phyloP scores from a whole-genome alignment of 2,797 vertebrate species.

The Falco cherrug region DNA sequence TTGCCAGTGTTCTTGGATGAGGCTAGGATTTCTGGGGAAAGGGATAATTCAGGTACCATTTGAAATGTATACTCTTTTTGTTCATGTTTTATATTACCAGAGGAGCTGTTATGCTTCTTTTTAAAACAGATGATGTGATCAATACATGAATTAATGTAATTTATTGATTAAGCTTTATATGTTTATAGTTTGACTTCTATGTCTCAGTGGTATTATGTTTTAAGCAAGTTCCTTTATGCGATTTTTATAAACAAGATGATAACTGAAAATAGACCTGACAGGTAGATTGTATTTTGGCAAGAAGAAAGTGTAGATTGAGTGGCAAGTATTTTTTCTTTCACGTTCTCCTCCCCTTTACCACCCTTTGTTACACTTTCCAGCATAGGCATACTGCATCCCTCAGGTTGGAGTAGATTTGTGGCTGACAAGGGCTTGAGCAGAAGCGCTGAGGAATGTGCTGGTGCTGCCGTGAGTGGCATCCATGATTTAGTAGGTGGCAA shows the following conservation, averaged over 20 bases:
- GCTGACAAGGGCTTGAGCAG: background rate
- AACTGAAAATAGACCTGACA: conserved; percentile 49
- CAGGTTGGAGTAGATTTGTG: background rate
- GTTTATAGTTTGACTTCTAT: conserved; percentile 1
- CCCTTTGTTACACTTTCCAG: background rate
- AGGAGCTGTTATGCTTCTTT: background rate
- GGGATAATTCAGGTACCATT: background rate
- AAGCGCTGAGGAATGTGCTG: background rate
- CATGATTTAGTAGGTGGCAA: background rate
- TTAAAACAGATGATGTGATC: background rate
- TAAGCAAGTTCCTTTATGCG: background rate
- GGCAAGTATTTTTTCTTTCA: conserved; percentile 34
- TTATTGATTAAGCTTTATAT: conserved; percentile 30
- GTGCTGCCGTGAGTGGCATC: background rate
- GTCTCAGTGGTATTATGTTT: background rate
- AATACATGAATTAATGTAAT: conserved; percentile 43
- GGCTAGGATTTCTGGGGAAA: background rate
- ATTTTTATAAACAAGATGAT: background rate
- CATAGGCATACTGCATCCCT: background rate
- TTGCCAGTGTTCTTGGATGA: background rate
- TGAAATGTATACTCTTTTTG: background rate
- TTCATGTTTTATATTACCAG: conserved; percentile 14
- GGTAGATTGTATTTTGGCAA: conserved; percentile 49
- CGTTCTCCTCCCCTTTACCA: background rate
- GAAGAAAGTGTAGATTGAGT: conserved; percentile 36